These are phyloP conservation scores for Rhegmatorhina hoffmannsi DNA, from an alignment of 2,113 vertebrate genomes.

Conservation along the genomic window DNA sequence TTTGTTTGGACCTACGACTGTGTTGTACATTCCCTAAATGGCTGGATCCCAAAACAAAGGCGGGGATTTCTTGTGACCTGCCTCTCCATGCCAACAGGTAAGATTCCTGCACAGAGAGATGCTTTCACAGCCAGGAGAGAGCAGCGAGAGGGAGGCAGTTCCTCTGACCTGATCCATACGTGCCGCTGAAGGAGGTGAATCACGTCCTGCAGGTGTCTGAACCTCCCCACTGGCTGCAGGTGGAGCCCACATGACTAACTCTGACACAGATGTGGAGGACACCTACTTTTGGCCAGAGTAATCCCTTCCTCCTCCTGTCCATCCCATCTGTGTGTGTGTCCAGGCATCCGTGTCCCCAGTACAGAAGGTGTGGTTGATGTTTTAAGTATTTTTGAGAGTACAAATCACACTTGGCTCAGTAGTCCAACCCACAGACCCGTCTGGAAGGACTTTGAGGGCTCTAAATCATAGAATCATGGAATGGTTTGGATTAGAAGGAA, in stretches of 20 bases:
- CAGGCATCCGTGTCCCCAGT: neutral
- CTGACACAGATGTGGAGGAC: neutral
- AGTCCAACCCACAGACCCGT: neutral
- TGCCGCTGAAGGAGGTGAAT: neutral
- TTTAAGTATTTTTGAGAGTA: neutral
- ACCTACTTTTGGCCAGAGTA: neutral
- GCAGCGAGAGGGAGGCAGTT: neutral
- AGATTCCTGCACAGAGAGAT: neutral
- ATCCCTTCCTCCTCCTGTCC: neutral
- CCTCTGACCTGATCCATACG: neutral
- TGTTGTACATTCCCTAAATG: neutral
- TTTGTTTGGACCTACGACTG: neutral
- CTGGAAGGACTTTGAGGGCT: neutral
- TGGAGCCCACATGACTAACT: neutral
- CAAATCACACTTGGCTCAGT: neutral
- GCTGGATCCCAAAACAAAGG: neutral
- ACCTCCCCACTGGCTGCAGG: neutral
- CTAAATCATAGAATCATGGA: neutral
- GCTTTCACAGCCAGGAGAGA: neutral
- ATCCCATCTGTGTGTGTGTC: neutral
- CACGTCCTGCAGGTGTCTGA: neutral
- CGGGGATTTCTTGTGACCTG: neutral
- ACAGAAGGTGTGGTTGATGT: neutral
- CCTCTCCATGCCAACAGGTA: neutral
- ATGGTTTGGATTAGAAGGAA: neutral